phyloP scores from a whole-genome alignment of 2,113 vertebrate species.

The Glaucomys volans region DNA sequence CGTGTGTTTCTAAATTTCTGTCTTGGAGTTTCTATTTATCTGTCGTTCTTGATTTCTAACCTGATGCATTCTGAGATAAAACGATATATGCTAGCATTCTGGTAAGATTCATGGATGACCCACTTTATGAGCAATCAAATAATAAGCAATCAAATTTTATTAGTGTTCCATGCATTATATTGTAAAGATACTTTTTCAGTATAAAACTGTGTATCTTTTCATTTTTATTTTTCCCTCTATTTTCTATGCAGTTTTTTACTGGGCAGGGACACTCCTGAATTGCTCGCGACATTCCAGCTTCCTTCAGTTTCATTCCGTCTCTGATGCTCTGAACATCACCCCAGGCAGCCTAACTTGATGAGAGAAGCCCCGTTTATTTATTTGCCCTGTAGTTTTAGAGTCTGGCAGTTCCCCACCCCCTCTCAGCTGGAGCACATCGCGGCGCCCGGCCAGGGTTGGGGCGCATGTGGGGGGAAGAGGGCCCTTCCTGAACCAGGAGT shows the following conservation, averaged over 20 bases:
- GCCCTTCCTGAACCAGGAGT: background rate
- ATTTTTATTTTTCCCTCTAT: background rate
- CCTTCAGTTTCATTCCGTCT: background rate
- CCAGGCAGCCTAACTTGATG: background rate
- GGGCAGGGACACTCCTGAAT: background rate
- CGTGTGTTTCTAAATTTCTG: background rate
- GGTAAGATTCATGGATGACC: background rate
- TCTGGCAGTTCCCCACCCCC: too few species aligned
- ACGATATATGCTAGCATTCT: background rate
- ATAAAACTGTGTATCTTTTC: too few species aligned
- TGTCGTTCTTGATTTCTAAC: background rate
- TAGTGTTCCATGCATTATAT: background rate
- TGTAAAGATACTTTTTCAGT: background rate
- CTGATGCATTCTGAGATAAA: background rate
- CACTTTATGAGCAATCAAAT: background rate
- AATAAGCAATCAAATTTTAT: background rate
- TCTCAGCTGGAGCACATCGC: background rate
- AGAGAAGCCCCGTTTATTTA: too few species aligned
- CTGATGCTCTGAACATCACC: too few species aligned
- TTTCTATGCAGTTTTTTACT: background rate
- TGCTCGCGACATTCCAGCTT: background rate
- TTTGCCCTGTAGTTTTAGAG: too few species aligned
- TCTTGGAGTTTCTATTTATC: background rate
- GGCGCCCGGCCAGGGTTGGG: background rate
- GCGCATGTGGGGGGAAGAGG: background rate